These are phyloP conservation scores for Corvus moneduloides DNA, from an alignment of 2,113 vertebrate genomes.

Conservation along the genomic window DNA sequence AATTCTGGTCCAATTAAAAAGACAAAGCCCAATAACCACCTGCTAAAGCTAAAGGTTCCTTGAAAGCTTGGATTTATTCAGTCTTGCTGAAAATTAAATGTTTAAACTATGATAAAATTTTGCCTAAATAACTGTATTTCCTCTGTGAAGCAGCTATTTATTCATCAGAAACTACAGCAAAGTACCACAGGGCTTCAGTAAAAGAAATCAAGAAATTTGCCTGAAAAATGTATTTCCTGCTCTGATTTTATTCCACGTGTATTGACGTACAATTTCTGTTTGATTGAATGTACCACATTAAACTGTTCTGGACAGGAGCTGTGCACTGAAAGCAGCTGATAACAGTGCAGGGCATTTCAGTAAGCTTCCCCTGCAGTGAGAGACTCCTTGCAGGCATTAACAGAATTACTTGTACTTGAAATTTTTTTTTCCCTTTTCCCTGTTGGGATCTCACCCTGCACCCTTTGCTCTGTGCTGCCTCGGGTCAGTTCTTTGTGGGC, in stretches of 20 bases:
- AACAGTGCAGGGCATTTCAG: background rate
- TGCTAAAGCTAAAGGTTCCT: background rate
- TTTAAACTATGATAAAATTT: background rate
- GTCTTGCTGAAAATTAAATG: background rate
- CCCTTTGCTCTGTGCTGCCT: background rate
- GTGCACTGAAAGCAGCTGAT: background rate
- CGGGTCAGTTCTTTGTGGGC: background rate
- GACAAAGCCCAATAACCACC: background rate
- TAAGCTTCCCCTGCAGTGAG: background rate
- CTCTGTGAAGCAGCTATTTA: background rate
- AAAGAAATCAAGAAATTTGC: background rate
- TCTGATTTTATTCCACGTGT: background rate
- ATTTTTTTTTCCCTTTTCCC: background rate
- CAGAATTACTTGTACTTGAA: background rate
- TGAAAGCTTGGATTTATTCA: background rate
- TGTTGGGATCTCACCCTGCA: background rate
- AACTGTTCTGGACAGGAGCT: background rate
- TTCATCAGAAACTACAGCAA: background rate
- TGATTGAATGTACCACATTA: background rate
- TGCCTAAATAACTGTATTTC: background rate
- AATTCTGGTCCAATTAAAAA: background rate
- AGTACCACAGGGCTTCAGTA: background rate
- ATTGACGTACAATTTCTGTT: background rate
- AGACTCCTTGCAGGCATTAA: background rate
- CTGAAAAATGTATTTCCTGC: constrained; percentile 30